Percentiles rank a stretch among this genome's conserved stretches.
Conservation (phyloP, 2,113 vertebrate genomes). For the Serinus canaria region DNA sequence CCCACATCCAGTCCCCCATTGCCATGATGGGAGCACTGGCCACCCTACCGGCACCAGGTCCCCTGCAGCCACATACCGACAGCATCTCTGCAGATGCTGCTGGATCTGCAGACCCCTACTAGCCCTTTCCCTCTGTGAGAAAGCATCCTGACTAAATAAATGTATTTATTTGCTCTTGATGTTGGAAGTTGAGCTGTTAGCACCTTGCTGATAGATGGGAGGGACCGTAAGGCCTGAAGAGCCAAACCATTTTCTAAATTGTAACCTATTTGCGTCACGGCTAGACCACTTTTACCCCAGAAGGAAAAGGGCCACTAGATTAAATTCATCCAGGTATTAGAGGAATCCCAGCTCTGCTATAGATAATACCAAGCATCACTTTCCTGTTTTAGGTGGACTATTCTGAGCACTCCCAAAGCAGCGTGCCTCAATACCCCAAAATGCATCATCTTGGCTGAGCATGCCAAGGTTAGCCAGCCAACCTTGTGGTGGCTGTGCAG, state of each 20-base stretch:
- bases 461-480: neutral
- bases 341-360: neutral
- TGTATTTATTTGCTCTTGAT: neutral
- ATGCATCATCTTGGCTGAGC: neutral
- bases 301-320: neutral
- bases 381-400: slow-evolving; percentile 11
- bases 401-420: neutral
- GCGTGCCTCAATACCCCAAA: neutral
- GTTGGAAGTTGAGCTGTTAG: neutral
- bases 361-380: slow-evolving; percentile 4
- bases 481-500: neutral
- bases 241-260: neutral
- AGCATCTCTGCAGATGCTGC: neutral
- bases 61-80: fast-evolving
- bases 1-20: neutral
- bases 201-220: neutral
- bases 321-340: neutral
- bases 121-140: neutral
- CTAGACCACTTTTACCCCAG: neutral
- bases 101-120: neutral
- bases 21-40: neutral
- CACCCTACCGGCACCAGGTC: neutral
- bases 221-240: neutral
- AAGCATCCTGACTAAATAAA: neutral
- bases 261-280: neutral